These are phyloP conservation scores for Triplophysa bombifrons DNA, from an alignment of 2,797 vertebrate genomes.

Conservation along the genomic window DNA sequence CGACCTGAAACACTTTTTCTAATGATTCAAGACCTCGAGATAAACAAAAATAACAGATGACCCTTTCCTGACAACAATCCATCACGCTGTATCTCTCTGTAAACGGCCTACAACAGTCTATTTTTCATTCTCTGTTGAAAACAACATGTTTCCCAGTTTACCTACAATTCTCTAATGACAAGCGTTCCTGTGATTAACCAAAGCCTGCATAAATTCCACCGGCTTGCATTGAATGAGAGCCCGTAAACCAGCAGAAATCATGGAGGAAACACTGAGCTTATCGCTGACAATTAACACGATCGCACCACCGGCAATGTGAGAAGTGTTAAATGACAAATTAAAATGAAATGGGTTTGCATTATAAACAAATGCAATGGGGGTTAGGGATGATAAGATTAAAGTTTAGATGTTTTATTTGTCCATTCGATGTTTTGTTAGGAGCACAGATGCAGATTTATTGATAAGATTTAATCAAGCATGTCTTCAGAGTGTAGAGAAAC, in stretches of 20 bases:
- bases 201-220: slow-evolving; percentile 35
- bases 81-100: slow-evolving; percentile 39
- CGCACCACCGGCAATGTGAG: slow-evolving; percentile 27
- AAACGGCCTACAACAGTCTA: slow-evolving; percentile 27
- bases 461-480: slow-evolving; percentile 1
- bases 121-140: slow-evolving; percentile 65
- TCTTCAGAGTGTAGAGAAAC: not conserved
- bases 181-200: slow-evolving; percentile 63
- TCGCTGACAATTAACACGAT: slow-evolving; percentile 50
- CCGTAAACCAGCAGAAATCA: slow-evolving; percentile 44
- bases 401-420: not conserved
- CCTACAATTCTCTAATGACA: slow-evolving; percentile 65
- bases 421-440: not conserved
- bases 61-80: slow-evolving; percentile 33
- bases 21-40: slow-evolving; percentile 23
- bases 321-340: slow-evolving; percentile 37
- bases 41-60: slow-evolving; percentile 8
- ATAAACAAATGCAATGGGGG: slow-evolving; percentile 1
- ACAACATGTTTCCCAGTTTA: slow-evolving; percentile 72
- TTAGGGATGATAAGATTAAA: not conserved
- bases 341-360: slow-evolving; percentile 34
- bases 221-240: slow-evolving; percentile 30
- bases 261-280: slow-evolving; percentile 53
- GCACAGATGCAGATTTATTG: slow-evolving; percentile 6
- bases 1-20: slow-evolving; percentile 1